Evolutionary conservation across 2,113 vertebrate genomes (phyloP).

Genomic region (Hydrochoerus hydrochaeris): DNA sequence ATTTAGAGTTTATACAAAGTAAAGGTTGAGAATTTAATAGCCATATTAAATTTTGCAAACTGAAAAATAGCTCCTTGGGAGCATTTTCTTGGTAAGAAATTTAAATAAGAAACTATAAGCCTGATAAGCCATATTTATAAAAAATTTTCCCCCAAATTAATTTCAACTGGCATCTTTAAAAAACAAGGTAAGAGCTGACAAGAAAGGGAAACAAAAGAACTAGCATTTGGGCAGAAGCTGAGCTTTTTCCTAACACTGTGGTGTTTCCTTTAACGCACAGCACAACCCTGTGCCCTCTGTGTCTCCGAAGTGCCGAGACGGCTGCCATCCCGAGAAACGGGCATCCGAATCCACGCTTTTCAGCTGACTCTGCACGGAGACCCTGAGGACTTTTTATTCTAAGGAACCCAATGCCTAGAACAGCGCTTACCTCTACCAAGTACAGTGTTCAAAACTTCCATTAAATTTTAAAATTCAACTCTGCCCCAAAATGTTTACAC

Average conservation of each 20-base stretch:
- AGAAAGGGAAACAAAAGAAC: neutral
- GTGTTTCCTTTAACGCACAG: neutral
- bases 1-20: conserved; percentile 2
- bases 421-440: neutral
- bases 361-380: neutral
- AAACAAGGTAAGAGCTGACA: conserved; percentile 15
- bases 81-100: neutral
- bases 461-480: conserved; percentile 35
- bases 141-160: neutral
- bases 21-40: conserved; percentile 44
- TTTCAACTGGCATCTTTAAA: conserved; percentile 17
- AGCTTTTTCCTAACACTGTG: neutral
- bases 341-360: neutral
- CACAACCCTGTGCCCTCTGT: neutral
- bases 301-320: neutral
- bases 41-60: conserved; percentile 22
- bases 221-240: neutral
- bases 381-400: neutral
- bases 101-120: conserved; percentile 49
- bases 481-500: neutral
- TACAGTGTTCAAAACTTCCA: neutral
- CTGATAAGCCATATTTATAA: neutral
- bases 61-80: neutral
- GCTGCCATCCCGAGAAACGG: fast-evolving
- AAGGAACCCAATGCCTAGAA: neutral